These are phyloP conservation scores for Phasianus colchicus DNA, from an alignment of 2,113 vertebrate species.

Conservation along the genomic window DNA sequence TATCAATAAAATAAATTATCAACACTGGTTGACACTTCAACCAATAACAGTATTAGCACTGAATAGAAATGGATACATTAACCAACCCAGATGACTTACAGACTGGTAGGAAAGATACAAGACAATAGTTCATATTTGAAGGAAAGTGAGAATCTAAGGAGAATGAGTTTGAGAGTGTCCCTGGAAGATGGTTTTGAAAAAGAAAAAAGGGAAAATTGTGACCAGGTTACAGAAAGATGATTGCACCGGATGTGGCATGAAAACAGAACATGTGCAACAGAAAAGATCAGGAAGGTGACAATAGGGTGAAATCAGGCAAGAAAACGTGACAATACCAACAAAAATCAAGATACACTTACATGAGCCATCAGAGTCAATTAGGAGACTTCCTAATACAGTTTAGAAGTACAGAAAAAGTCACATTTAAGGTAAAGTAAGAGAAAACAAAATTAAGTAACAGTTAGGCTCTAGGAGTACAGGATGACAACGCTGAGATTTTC, in stretches of 20 bases:
- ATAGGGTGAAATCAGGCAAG: background rate
- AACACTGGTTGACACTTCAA: background rate
- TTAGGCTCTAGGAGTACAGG: background rate
- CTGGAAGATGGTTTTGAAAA: background rate
- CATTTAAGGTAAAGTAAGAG: background rate
- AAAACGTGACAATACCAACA: background rate
- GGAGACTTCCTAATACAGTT: background rate
- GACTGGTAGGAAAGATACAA: background rate
- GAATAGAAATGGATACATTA: background rate
- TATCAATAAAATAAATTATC: background rate
- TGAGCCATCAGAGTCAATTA: background rate
- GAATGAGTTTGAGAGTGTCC: background rate
- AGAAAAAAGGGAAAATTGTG: background rate
- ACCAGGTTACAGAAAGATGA: background rate
- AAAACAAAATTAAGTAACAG: background rate
- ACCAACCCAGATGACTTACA: background rate
- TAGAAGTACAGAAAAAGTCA: background rate
- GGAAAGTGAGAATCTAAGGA: background rate
- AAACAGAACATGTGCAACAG: background rate
- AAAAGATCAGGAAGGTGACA: background rate
- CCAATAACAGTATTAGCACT: background rate
- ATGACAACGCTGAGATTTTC: background rate
- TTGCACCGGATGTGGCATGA: background rate
- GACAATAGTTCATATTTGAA: background rate
- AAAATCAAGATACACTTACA: background rate